phyloP scores from a whole-genome alignment of 2,113 vertebrate species.

The Pyrgilauda ruficollis region DNA sequence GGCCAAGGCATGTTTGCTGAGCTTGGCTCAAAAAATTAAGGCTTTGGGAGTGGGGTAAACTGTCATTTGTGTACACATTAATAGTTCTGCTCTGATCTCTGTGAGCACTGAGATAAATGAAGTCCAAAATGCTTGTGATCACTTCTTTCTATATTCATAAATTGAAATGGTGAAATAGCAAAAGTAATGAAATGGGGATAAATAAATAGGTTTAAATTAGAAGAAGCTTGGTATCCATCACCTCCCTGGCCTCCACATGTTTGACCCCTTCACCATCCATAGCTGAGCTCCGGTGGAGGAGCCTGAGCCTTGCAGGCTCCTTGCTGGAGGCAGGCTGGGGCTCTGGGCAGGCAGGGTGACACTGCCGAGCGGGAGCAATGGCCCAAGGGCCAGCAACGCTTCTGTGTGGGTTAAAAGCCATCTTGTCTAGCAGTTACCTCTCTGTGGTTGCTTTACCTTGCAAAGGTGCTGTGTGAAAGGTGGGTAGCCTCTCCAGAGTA shows the following conservation, averaged over 20 bases:
- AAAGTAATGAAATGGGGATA: background rate
- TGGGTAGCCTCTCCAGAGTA: accelerated
- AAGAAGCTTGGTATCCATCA: background rate
- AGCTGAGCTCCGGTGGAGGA: background rate
- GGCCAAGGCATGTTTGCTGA: background rate
- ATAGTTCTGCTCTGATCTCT: background rate
- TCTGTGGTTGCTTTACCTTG: background rate
- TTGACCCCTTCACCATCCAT: background rate
- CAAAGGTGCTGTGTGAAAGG: background rate
- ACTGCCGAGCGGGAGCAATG: background rate
- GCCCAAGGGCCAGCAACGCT: background rate
- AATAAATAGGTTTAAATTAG: background rate
- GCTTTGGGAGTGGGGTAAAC: background rate
- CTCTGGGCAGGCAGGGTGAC: background rate
- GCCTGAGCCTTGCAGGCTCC: background rate
- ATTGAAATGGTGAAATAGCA: background rate
- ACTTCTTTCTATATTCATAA: background rate
- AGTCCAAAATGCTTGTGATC: background rate
- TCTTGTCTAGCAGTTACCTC: background rate
- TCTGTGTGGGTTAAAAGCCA: background rate
- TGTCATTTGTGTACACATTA: background rate
- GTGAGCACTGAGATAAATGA: background rate
- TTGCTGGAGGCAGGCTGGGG: accelerated
- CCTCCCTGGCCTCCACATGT: accelerated
- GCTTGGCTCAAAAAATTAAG: background rate